A percentile compares a stretch with the other conserved stretches of the same genome.
Conservation (phyloP, 2,888 invertebrate species). For the Oxystoma pomonae region DNA sequence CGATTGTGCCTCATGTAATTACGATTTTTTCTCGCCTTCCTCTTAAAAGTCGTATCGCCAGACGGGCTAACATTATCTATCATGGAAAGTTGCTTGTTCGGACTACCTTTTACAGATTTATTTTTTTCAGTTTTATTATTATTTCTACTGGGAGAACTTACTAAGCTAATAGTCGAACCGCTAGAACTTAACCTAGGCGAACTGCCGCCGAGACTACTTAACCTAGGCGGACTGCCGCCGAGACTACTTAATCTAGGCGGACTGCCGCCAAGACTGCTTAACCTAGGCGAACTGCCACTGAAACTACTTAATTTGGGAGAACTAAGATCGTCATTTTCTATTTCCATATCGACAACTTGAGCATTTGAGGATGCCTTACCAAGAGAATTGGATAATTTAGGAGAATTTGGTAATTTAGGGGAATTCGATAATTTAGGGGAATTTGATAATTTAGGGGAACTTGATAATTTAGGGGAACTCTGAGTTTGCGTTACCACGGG, state of each 20-base stretch:
- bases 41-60: constrained; percentile 49
- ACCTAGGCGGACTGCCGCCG: neutral
- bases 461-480: too few relatives aligned
- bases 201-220: neutral
- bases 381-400: neutral
- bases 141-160: constrained; percentile 18
- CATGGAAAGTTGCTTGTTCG: constrained; percentile 16
- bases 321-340: constrained; percentile 4
- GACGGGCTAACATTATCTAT: constrained; percentile 27
- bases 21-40: constrained; percentile 56
- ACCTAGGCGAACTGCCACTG: neutral
- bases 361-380: constrained; percentile 36
- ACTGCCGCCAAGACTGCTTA: neutral
- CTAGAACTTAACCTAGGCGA: neutral
- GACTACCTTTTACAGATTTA: neutral
- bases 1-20: constrained; percentile 65
- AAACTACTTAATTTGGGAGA: constrained; percentile 3
- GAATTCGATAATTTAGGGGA: too few relatives aligned
- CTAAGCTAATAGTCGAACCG: constrained; percentile 4
- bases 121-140: neutral
- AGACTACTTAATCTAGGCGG: neutral
- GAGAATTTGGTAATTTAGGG: too few relatives aligned
- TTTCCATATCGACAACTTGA: constrained; percentile 10
- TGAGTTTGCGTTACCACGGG: too few relatives aligned
- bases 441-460: too few relatives aligned